phyloP scores from a whole-genome alignment of 2,888 invertebrate species.

The Andrena dorsata region DNA sequence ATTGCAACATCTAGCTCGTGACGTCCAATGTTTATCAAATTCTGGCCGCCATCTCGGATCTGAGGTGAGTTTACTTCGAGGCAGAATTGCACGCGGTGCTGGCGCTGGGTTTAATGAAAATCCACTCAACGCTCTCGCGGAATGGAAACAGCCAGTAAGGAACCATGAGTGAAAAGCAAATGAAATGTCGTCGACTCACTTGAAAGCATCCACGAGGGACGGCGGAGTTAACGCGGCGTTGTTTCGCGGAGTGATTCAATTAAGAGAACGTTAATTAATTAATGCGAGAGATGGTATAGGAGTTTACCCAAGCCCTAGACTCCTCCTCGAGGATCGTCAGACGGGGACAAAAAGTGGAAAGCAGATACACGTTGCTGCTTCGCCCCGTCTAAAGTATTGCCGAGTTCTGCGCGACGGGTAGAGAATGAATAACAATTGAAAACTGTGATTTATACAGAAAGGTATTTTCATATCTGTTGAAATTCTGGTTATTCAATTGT shows the following conservation, averaged over 20 bases:
- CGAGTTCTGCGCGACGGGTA: neutral
- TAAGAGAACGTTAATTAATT: slow-evolving; percentile 77
- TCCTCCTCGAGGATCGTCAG: slow-evolving; percentile 54
- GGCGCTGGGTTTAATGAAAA: slow-evolving; percentile 41
- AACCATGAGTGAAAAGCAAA: slow-evolving; percentile 60
- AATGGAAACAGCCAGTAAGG: slow-evolving; percentile 48
- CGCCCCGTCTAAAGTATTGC: slow-evolving; percentile 16
- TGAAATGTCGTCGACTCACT: slow-evolving; percentile 58
- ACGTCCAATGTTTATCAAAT: neutral
- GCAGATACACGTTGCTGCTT: slow-evolving; percentile 21
- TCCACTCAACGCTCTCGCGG: slow-evolving; percentile 28
- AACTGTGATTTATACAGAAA: neutral
- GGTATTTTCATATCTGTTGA: slow-evolving; percentile 4
- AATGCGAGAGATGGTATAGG: slow-evolving; percentile 62
- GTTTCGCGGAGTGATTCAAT: slow-evolving; percentile 75
- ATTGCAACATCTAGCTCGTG: neutral
- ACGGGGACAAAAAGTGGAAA: slow-evolving; percentile 51
- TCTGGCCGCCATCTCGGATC: neutral
- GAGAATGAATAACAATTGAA: neutral
- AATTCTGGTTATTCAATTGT: neutral
- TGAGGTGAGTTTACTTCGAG: slow-evolving; percentile 18
- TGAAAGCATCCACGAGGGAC: slow-evolving; percentile 60
- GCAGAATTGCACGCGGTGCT: neutral
- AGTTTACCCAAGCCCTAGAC: slow-evolving; percentile 62
- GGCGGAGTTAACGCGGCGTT: slow-evolving; percentile 64